These are phyloP conservation scores for Pholis gunnellus DNA, from an alignment of 2,113 vertebrate species.

Conservation along the genomic window DNA sequence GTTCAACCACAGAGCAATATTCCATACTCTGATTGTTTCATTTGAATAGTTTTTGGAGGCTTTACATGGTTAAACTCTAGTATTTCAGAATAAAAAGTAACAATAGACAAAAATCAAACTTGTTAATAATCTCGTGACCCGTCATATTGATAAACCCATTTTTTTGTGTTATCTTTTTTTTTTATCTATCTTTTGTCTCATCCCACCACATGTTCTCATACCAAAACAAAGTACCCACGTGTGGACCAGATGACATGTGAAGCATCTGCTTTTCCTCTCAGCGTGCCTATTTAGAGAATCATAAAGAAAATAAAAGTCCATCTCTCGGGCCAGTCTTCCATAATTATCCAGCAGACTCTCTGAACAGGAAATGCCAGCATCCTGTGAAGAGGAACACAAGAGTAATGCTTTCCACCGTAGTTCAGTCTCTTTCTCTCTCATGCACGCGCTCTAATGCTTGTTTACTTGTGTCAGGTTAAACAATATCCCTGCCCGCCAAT, in stretches of 20 bases:
- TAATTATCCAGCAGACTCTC: slow-evolving; percentile 67
- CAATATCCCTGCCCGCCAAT: slow-evolving; percentile 66
- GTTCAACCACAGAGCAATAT: neutral
- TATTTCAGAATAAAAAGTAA: neutral
- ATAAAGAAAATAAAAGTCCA: slow-evolving; percentile 46
- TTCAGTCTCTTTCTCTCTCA: slow-evolving; percentile 39
- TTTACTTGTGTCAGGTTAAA: slow-evolving; percentile 69
- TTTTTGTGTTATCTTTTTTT: neutral
- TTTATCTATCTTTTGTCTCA: neutral
- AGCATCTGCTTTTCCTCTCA: slow-evolving; percentile 67
- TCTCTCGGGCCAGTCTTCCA: slow-evolving; percentile 46
- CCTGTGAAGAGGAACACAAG: slow-evolving; percentile 54
- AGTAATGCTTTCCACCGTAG: slow-evolving; percentile 45
- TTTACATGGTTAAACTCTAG: neutral
- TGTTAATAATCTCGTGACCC: neutral
- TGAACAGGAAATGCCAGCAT: slow-evolving; percentile 77
- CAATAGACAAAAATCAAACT: neutral
- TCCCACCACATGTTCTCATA: neutral
- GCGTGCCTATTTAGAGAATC: slow-evolving; percentile 56
- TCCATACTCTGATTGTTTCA: neutral
- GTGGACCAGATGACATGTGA: slow-evolving; percentile 5
- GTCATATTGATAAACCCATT: neutral
- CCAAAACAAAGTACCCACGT: slow-evolving; percentile 4
- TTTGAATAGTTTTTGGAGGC: neutral
- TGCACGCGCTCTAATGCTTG: slow-evolving; percentile 36